Conservation (phyloP, 2,888 invertebrate genomes). For the Stenodema calcarata region DNA sequence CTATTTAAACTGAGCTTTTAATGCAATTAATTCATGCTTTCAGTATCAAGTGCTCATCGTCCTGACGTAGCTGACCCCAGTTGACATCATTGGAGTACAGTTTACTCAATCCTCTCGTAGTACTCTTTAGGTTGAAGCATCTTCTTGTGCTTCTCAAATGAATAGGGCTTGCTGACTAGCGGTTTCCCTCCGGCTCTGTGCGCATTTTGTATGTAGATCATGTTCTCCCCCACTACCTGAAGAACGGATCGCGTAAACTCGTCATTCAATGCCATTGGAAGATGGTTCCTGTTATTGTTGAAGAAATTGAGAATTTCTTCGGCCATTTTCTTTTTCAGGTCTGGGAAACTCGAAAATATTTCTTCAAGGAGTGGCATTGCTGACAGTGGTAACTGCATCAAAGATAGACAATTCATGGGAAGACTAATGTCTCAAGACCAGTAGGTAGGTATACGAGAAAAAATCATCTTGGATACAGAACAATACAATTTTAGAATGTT, state of each 20-base stretch:
- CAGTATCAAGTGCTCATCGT: too few species aligned
- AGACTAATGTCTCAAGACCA: too few species aligned
- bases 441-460: too few species aligned
- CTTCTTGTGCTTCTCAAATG: slow-evolving; percentile 35
- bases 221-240: neutral
- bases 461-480: too few species aligned
- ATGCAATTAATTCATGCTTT: too few species aligned
- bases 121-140: slow-evolving; percentile 16
- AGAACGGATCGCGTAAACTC: neutral
- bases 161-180: slow-evolving; percentile 33
- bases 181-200: slow-evolving; percentile 23
- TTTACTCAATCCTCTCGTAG: slow-evolving; percentile 27
- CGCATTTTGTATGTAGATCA: neutral
- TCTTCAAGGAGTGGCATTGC: slow-evolving; percentile 42
- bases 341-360: slow-evolving; percentile 38
- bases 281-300: slow-evolving; percentile 39
- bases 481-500: too few species aligned
- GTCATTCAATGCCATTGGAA: slow-evolving; percentile 43
- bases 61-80: too few species aligned
- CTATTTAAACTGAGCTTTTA: too few species aligned
- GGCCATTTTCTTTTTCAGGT: slow-evolving; percentile 31
- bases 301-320: slow-evolving; percentile 34
- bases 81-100: too few species aligned
- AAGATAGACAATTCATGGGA: neutral
- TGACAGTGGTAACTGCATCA: slow-evolving; percentile 28